Percentiles rank a stretch among this genome's conserved stretches.
phyloP scores from a whole-genome alignment of 2,888 invertebrate genomes.

The Helleia helle region DNA sequence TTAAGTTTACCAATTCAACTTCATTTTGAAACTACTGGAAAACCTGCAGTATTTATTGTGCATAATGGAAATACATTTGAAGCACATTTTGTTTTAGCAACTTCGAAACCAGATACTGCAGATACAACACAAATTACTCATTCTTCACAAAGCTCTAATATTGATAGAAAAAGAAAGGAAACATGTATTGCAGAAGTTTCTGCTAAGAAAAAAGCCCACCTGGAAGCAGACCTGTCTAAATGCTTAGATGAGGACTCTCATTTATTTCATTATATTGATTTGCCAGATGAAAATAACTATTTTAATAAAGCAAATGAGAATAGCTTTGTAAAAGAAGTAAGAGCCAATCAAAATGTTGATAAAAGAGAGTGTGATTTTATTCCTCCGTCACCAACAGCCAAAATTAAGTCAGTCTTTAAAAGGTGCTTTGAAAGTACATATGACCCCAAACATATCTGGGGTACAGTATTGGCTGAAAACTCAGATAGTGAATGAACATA shows the following conservation, averaged over 20 bases:
- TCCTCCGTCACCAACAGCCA: conserved; percentile 75
- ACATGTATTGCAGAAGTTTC: conserved; percentile 28
- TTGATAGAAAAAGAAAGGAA: conserved; percentile 43
- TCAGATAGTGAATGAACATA: conserved; percentile 76
- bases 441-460: conserved; percentile 73
- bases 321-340: conserved; percentile 24
- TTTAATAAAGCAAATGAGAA: conserved; percentile 16
- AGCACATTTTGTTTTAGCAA: conserved; percentile 86
- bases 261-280: conserved; percentile 60
- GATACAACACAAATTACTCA: conserved; percentile 39
- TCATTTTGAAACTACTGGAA: conserved; percentile 85
- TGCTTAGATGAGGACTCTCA: conserved; percentile 65
- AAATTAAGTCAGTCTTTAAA: conserved; percentile 78
- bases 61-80: conserved; percentile 83
- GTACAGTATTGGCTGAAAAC: conserved; percentile 78
- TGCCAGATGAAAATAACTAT: conserved; percentile 37
- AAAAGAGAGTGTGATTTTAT: conserved; percentile 60
- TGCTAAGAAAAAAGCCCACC: conserved; percentile 49
- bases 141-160: conserved; percentile 46
- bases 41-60: conserved; percentile 84
- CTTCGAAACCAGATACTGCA: conserved; percentile 76
- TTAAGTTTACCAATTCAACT: conserved; percentile 79
- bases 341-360: conserved; percentile 24
- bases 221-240: conserved; percentile 48
- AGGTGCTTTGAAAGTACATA: conserved; percentile 84